phyloP scores from a whole-genome alignment of 2,888 invertebrate genomes.

The Lasioglossum vierecki region DNA sequence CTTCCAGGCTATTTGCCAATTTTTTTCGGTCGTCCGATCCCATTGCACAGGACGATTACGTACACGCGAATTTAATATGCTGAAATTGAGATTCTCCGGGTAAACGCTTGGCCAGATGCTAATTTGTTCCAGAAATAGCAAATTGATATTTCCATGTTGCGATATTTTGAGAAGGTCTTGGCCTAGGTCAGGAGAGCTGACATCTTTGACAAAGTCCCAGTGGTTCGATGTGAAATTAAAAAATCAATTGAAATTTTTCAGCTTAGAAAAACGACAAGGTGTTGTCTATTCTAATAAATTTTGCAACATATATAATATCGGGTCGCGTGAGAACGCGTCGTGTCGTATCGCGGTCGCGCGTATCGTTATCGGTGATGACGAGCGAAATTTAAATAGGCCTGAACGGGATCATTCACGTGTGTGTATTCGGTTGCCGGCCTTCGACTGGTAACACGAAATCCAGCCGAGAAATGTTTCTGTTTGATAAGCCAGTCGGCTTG shows the following conservation, averaged over 20 bases:
- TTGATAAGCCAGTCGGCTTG: background rate
- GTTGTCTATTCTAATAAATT: too few species aligned
- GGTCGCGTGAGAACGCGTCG: background rate
- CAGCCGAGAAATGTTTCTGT: background rate
- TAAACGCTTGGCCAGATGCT: background rate
- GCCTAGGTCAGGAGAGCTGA: background rate
- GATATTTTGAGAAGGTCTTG: background rate
- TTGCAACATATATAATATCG: too few species aligned
- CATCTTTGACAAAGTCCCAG: background rate
- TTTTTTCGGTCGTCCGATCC: background rate
- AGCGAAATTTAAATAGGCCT: background rate
- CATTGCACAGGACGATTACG: background rate
- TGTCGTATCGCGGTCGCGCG: background rate
- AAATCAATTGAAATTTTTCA: too few species aligned
- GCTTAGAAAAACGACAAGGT: too few species aligned
- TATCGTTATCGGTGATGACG: background rate
- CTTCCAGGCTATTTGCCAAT: background rate
- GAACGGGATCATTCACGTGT: background rate
- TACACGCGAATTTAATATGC: constrained; percentile 30
- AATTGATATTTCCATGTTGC: background rate
- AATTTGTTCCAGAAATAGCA: constrained; percentile 4
- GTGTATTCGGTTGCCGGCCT: background rate
- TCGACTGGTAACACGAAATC: background rate
- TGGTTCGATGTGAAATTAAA: background rate
- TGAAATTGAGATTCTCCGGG: background rate